Conservation (phyloP, 1,140 invertebrate genomes). For the Magallana ariakensis region DNA sequence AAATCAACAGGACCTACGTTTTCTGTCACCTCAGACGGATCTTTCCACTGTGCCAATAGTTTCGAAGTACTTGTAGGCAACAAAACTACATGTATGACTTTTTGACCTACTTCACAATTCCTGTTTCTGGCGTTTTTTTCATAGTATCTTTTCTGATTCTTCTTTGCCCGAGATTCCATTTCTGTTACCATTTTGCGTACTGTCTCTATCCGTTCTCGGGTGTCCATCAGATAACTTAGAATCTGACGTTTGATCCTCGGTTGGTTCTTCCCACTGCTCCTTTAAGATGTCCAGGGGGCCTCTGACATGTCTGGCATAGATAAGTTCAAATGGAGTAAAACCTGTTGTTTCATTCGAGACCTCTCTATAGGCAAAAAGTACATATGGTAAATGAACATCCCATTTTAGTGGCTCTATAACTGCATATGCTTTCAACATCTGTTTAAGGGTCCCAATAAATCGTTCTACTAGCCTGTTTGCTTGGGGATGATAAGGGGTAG, state of each 20-base stretch:
- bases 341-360: conserved; percentile 1
- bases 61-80: not conserved
- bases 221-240: conserved; percentile 42
- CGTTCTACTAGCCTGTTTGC: conserved; percentile 42
- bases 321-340: conserved; percentile 10
- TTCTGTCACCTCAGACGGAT: not conserved
- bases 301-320: not conserved
- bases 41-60: conserved; percentile 19
- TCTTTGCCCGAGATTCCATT: not conserved
- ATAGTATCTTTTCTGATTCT: not conserved
- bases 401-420: not conserved
- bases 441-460: conserved; percentile 47
- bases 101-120: conserved; percentile 25
- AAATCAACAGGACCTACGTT: conserved; percentile 23
- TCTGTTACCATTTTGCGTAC: not conserved
- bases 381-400: not conserved
- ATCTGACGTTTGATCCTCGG: not conserved
- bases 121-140: not conserved
- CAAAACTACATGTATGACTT: conserved; percentile 31
- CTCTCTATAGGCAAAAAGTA: conserved; percentile 45
- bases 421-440: conserved; percentile 8
- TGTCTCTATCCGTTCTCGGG: not conserved
- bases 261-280: not conserved
- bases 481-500: conserved; percentile 41
- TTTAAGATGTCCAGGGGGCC: not conserved